Percentiles rank a stretch among this genome's conserved stretches.
Evolutionary conservation across 2,797 vertebrate genomes (phyloP).

Genomic region (Nyctibius grandis): DNA sequence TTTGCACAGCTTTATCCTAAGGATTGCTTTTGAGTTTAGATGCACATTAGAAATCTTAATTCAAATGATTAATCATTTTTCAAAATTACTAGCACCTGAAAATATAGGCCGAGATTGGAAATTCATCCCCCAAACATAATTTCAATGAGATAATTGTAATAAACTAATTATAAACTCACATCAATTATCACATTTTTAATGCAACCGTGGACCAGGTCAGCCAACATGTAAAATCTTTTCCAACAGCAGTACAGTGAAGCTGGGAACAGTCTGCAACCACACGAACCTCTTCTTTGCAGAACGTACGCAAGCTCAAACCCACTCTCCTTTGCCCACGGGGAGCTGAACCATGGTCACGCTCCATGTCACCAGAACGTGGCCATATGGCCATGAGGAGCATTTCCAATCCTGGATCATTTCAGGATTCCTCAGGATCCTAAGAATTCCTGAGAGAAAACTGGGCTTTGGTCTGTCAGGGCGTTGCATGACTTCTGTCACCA

Average conservation of each 20-base stretch:
- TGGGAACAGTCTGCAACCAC: neutral
- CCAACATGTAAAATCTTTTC: neutral
- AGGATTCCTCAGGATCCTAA: neutral
- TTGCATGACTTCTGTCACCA: neutral
- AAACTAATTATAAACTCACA: neutral
- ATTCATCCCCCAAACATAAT: neutral
- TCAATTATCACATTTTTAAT: neutral
- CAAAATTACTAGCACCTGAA: neutral
- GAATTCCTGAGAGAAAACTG: neutral
- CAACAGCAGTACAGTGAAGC: neutral
- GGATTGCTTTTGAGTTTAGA: neutral
- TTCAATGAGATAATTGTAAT: neutral
- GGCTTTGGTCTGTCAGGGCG: neutral
- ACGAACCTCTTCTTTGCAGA: neutral
- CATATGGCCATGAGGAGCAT: neutral
- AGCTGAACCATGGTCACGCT: neutral
- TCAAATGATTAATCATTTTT: neutral
- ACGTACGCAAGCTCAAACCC: accelerated
- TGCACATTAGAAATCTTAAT: neutral
- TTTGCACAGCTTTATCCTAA: neutral
- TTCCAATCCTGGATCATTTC: neutral
- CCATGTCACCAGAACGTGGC: neutral
- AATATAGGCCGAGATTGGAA: neutral
- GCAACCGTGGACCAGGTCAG: neutral
- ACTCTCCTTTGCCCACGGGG: neutral